Evolutionary conservation across 2,113 vertebrate species (phyloP).

Genomic region (Hiodon alosoides): DNA sequence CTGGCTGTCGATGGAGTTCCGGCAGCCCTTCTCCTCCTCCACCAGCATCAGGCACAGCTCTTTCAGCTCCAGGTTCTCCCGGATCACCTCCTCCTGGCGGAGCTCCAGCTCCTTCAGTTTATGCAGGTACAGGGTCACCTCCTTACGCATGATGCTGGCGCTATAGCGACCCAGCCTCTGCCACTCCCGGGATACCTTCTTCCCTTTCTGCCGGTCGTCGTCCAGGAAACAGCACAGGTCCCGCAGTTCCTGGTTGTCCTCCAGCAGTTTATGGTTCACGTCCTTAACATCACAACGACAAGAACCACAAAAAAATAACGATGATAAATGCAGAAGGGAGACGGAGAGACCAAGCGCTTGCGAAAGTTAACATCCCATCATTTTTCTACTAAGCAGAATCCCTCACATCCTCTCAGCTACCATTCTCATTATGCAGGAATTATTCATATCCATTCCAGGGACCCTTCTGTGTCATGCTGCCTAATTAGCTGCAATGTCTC

Average conservation of each 20-base stretch:
- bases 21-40: constrained; percentile 84
- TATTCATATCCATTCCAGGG: background rate
- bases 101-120: constrained; percentile 91
- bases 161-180: constrained; percentile 90
- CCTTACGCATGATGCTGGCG: constrained; percentile 90
- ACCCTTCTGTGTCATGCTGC: background rate
- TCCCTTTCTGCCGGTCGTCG: constrained; percentile 93
- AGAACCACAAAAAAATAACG: background rate
- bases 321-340: background rate
- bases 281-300: constrained; percentile 59
- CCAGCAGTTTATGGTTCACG: constrained; percentile 95
- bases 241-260: constrained; percentile 92
- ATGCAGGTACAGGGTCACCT: constrained; percentile 89
- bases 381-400: background rate
- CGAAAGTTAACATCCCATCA: background rate
- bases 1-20: constrained; percentile 91
- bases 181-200: constrained; percentile 92
- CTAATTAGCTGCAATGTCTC: background rate
- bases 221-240: constrained; percentile 97
- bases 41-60: constrained; percentile 89
- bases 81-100: constrained; percentile 87
- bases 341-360: background rate
- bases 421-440: background rate
- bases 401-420: background rate
- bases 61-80: constrained; percentile 90